Evolutionary conservation across 2,113 vertebrate species (phyloP).

Genomic region (Chionomys nivalis): DNA sequence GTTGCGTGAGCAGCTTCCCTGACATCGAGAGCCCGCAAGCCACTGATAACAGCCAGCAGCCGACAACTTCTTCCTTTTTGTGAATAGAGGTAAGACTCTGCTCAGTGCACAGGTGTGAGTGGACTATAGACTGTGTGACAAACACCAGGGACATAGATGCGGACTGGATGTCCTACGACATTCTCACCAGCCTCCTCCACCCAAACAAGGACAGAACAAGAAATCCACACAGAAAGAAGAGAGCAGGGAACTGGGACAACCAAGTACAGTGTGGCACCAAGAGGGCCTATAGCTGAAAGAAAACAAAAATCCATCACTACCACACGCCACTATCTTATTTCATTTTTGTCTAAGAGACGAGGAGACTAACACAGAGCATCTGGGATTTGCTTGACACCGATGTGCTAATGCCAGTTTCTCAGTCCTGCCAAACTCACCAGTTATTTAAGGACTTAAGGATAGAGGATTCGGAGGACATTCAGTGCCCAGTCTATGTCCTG

Average conservation of each 20-base stretch:
- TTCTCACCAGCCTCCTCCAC: neutral
- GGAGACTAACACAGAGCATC: neutral
- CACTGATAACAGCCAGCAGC: no score
- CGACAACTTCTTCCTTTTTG: neutral
- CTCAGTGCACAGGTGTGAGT: neutral
- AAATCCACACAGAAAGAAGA: neutral
- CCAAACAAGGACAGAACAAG: neutral
- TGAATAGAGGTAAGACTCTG: neutral
- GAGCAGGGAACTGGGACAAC: neutral
- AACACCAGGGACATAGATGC: neutral
- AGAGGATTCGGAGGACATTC: neutral
- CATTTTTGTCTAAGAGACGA: neutral
- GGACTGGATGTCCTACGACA: neutral
- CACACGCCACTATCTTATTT: neutral
- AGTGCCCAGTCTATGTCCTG: neutral
- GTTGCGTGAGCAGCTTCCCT: neutral
- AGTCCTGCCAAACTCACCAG: neutral
- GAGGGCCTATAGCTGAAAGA: neutral
- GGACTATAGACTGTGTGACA: neutral
- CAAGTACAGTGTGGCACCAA: neutral
- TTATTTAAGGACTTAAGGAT: neutral
- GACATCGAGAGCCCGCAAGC: neutral
- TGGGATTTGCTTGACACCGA: neutral
- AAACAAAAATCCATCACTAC: neutral
- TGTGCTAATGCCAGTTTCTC: neutral